phyloP scores from a whole-genome alignment of 2,888 invertebrate species.

The Rutpela maculata region DNA sequence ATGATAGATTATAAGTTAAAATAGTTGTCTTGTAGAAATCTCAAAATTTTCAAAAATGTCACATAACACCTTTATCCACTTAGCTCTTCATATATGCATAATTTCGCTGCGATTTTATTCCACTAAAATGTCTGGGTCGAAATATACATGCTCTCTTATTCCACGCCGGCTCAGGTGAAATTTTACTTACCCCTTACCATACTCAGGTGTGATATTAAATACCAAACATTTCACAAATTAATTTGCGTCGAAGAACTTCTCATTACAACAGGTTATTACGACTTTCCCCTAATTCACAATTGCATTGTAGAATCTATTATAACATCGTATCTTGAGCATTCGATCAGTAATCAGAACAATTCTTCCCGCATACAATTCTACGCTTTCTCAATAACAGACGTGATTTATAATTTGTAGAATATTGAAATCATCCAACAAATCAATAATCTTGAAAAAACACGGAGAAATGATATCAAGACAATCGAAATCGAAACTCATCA shows the following conservation, averaged over 20 bases:
- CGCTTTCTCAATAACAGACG: slow-evolving; percentile 1
- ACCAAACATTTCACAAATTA: too few species aligned
- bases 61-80: too few species aligned
- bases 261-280: neutral
- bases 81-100: too few species aligned
- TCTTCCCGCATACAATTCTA: slow-evolving; percentile 1
- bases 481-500: slow-evolving; percentile 2
- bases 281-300: neutral
- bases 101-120: too few species aligned
- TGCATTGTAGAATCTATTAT: neutral
- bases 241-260: neutral
- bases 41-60: too few species aligned
- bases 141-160: too few species aligned
- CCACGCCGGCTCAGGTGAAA: too few species aligned
- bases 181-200: too few species aligned
- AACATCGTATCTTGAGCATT: neutral
- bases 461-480: slow-evolving; percentile 4
- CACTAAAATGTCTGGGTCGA: too few species aligned
- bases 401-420: slow-evolving; percentile 7
- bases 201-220: too few species aligned
- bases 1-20: too few species aligned
- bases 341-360: neutral
- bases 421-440: slow-evolving; percentile 7
- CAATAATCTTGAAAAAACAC: neutral
- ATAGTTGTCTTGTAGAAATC: too few species aligned